Conservation (phyloP, 2,888 invertebrate species). For the Phortica magna region DNA sequence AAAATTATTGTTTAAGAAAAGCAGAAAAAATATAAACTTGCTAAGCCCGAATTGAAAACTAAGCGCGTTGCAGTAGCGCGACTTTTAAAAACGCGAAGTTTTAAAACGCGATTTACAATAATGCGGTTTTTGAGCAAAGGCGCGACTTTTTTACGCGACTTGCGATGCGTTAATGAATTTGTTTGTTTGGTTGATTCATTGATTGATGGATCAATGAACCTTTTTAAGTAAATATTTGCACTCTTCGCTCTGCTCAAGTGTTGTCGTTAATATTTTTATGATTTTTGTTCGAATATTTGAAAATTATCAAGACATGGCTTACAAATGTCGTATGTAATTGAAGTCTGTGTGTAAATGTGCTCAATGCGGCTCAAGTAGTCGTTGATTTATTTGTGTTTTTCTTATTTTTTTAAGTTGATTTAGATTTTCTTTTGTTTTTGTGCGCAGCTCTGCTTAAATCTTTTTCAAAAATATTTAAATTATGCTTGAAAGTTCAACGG, state of each 20-base stretch:
- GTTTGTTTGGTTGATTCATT: neutral
- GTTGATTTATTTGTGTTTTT: neutral
- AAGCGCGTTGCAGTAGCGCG: too few species aligned
- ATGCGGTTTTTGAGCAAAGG: too few species aligned
- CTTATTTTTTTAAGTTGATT: neutral
- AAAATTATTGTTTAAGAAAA: slow-evolving; percentile 39
- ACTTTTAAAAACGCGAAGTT: too few species aligned
- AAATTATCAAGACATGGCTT: neutral
- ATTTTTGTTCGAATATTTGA: slow-evolving; percentile 43
- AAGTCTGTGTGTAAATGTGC: neutral
- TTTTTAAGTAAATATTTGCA: slow-evolving; percentile 26
- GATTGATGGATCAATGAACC: neutral
- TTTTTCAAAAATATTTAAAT: slow-evolving; percentile 34
- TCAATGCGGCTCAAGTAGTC: neutral
- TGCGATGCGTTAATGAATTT: neutral
- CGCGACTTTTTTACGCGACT: too few species aligned
- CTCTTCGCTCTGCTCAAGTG: neutral
- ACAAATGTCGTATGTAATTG: neutral
- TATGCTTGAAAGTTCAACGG: slow-evolving; percentile 30
- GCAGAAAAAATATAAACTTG: slow-evolving; percentile 32
- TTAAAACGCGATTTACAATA: too few species aligned
- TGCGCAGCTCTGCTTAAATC: slow-evolving; percentile 4
- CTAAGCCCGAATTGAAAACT: too few species aligned
- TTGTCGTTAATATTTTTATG: slow-evolving; percentile 50
- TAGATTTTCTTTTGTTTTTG: neutral